These are phyloP conservation scores for Pararge aegeria DNA, from an alignment of 1,140 invertebrate genomes.

Conservation along the genomic window DNA sequence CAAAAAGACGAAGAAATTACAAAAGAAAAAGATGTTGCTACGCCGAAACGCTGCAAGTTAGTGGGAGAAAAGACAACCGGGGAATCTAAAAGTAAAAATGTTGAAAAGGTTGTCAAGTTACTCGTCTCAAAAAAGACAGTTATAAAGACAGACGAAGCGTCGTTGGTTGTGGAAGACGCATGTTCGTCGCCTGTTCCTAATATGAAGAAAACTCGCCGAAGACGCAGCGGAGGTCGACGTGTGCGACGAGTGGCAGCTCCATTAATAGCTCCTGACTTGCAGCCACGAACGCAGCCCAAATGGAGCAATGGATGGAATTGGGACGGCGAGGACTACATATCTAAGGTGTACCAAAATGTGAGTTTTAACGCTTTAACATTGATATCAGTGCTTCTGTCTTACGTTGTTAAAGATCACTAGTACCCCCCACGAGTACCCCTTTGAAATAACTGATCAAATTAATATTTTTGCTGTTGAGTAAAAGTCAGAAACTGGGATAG, in stretches of 20 bases:
- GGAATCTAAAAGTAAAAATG: conserved; percentile 45
- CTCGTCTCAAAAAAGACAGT: conserved; percentile 63
- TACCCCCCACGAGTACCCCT: no score
- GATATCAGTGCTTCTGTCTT: not conserved
- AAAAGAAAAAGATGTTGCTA: conserved; percentile 17
- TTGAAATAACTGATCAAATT: no score
- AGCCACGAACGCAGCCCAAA: conserved; percentile 79
- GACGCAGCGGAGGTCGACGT: conserved; percentile 43
- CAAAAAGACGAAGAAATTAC: conserved; percentile 24
- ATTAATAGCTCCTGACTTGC: conserved; percentile 32
- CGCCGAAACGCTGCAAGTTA: conserved; percentile 35
- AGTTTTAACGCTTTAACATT: conserved; percentile 59
- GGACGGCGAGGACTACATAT: conserved; percentile 90
- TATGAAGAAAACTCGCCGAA: conserved; percentile 30
- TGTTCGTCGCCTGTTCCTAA: conserved; percentile 53
- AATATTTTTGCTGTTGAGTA: no score
- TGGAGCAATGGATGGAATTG: conserved; percentile 96
- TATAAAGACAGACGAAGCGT: conserved; percentile 61
- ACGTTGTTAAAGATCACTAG: no score
- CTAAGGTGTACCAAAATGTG: conserved; percentile 93
- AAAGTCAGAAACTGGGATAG: no score
- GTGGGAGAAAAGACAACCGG: conserved; percentile 31
- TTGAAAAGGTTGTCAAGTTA: conserved; percentile 57
- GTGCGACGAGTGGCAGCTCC: conserved; percentile 39
- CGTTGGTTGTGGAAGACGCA: conserved; percentile 61